Conservation (phyloP, 2,888 invertebrate species). For the Sturmia bella region DNA sequence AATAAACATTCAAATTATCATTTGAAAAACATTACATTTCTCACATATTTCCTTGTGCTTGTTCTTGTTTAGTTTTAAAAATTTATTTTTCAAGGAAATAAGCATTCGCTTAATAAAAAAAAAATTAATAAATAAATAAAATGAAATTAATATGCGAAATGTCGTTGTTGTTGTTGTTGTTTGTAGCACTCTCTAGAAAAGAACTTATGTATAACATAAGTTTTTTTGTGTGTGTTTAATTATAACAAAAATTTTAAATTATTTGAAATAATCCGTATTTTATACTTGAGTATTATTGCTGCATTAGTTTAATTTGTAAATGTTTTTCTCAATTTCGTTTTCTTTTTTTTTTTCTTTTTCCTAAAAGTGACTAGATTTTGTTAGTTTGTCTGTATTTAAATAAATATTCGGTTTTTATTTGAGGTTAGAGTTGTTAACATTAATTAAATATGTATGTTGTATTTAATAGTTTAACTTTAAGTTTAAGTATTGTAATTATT, state of each 20-base stretch:
- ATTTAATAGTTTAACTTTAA: slow-evolving; percentile 36
- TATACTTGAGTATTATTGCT: slow-evolving; percentile 80
- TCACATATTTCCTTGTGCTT: no score
- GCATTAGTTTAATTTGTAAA: slow-evolving; percentile 36
- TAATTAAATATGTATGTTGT: slow-evolving; percentile 22
- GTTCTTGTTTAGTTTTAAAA: no score
- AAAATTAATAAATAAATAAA: slow-evolving; percentile 35
- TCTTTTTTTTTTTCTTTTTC: slow-evolving; percentile 71
- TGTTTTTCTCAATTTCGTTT: slow-evolving; percentile 55
- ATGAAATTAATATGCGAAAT: slow-evolving; percentile 17
- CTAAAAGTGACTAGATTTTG: slow-evolving; percentile 80
- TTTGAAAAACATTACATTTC: no score
- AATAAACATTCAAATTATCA: no score
- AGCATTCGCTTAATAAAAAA: slow-evolving; percentile 15
- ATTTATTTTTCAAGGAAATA: no score
- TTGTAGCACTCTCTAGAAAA: slow-evolving; percentile 52
- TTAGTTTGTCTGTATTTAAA: slow-evolving; percentile 69
- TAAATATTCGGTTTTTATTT: slow-evolving; percentile 66
- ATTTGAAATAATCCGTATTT: slow-evolving; percentile 77
- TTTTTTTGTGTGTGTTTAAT: slow-evolving; percentile 40
- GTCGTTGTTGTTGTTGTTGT: no score
- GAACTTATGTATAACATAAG: slow-evolving; percentile 73
- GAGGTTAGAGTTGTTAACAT: slow-evolving; percentile 62
- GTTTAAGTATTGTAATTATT: slow-evolving; percentile 26
- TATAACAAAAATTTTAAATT: slow-evolving; percentile 67